phyloP scores from a whole-genome alignment of 2,113 vertebrate genomes.

The Callopanchax toddi region DNA sequence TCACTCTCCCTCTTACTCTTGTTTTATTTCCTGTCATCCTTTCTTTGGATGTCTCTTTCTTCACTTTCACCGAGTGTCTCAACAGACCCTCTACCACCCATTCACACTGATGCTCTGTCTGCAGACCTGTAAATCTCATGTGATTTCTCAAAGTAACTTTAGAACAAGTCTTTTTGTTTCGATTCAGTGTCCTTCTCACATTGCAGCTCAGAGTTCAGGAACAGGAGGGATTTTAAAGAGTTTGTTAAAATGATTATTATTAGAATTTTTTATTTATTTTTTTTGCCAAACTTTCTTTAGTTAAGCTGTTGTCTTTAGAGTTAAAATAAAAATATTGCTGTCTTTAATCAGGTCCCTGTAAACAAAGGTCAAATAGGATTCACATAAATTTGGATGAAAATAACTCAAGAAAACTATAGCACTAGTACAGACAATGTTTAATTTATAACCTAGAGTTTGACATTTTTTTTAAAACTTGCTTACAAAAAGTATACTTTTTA shows the following conservation, averaged over 20 bases:
- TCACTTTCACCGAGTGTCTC: too few relatives aligned
- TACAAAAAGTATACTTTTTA: too few relatives aligned
- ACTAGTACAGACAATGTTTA: too few relatives aligned
- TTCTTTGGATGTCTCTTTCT: background rate
- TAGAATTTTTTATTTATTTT: too few relatives aligned
- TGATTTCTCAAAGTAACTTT: background rate
- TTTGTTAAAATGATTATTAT: too few relatives aligned
- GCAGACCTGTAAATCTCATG: slow-evolving; percentile 6
- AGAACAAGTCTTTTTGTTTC: slow-evolving; percentile 18
- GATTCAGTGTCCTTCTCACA: slow-evolving; percentile 6
- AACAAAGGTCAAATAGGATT: too few relatives aligned
- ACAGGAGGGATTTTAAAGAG: too few relatives aligned
- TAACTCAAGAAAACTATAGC: too few relatives aligned
- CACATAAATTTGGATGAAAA: too few relatives aligned
- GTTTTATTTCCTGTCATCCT: slow-evolving; percentile 24
- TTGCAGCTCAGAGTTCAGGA: slow-evolving; percentile 7
- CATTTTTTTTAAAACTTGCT: too few relatives aligned
- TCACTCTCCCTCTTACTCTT: slow-evolving; percentile 7
- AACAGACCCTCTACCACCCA: slow-evolving; percentile 7
- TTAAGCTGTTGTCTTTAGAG: background rate
- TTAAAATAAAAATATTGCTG: background rate
- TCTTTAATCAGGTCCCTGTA: too few relatives aligned
- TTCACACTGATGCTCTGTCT: slow-evolving; percentile 16
- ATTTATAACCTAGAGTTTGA: too few relatives aligned
- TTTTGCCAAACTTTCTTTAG: background rate